These are phyloP conservation scores for Camponotus vicinus DNA, from an alignment of 1,140 invertebrate genomes.

Conservation along the genomic window DNA sequence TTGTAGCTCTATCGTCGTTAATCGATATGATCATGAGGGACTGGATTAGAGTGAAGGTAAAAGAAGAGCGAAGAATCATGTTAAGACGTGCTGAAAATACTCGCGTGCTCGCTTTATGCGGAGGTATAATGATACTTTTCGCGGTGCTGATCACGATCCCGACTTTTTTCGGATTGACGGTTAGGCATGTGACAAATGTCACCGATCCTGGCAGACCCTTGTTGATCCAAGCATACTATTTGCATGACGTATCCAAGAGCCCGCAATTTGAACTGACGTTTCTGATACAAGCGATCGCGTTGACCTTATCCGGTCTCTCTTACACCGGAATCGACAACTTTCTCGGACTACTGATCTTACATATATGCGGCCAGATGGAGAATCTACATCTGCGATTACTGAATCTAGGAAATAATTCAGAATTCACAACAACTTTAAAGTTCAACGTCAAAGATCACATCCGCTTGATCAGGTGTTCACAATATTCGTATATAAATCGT, in stretches of 20 bases:
- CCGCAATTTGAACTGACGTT: constrained; percentile 49
- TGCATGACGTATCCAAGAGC: constrained; percentile 23
- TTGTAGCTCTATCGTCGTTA: background rate
- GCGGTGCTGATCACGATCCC: background rate
- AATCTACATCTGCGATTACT: constrained; percentile 20
- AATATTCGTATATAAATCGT: too few relatives aligned
- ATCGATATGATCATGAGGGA: constrained; percentile 51
- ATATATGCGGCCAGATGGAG: constrained; percentile 52
- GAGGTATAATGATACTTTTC: background rate
- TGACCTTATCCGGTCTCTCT: background rate
- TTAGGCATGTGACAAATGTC: constrained; percentile 7
- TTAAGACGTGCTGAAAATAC: background rate
- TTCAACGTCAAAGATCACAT: constrained; percentile 18
- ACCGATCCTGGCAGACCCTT: constrained; percentile 25
- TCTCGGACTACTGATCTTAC: constrained; percentile 36
- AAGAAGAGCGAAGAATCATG: constrained; percentile 33
- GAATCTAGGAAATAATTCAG: background rate
- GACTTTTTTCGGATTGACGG: background rate
- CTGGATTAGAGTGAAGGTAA: constrained; percentile 39
- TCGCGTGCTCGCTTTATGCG: background rate
- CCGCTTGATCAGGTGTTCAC: constrained; percentile 44
- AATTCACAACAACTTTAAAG: constrained; percentile 1
- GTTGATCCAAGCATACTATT: constrained; percentile 31
- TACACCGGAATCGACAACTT: constrained; percentile 46
- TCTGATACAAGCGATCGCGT: background rate